These are phyloP conservation scores for Spea multiplicata DNA, from an alignment of 2,113 vertebrate species.

Conservation along the genomic window DNA sequence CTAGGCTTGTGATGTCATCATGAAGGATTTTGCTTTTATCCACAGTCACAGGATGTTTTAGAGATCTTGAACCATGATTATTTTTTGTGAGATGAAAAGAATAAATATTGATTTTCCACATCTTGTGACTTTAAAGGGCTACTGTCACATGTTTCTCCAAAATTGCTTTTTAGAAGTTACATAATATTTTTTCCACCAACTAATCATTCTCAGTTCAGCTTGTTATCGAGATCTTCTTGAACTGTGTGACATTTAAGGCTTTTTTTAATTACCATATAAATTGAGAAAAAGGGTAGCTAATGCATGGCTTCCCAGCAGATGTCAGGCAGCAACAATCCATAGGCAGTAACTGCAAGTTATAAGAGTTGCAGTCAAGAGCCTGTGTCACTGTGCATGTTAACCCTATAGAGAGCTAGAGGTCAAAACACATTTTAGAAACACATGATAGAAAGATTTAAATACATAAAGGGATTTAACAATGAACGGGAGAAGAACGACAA, in stretches of 20 bases:
- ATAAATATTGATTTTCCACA: conserved; percentile 16
- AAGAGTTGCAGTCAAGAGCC: too few relatives aligned
- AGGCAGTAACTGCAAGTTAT: too few relatives aligned
- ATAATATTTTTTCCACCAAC: conserved; percentile 57
- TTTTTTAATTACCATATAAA: neutral
- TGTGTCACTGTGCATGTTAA: too few relatives aligned
- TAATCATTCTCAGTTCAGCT: conserved; percentile 57
- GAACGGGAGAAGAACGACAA: too few relatives aligned
- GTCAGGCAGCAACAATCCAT: too few relatives aligned
- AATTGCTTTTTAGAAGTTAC: neutral
- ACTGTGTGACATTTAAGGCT: neutral
- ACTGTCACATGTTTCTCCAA: neutral
- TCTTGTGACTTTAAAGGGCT: conserved; percentile 12
- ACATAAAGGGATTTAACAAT: too few relatives aligned
- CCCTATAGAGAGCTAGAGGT: too few relatives aligned
- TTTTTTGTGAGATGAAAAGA: conserved; percentile 21
- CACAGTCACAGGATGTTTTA: conserved; percentile 48
- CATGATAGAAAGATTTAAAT: too few relatives aligned
- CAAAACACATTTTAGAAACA: too few relatives aligned
- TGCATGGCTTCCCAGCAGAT: too few relatives aligned
- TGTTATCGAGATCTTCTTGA: neutral
- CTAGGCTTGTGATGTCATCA: conserved; percentile 45
- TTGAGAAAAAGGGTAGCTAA: too few relatives aligned
- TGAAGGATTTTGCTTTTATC: conserved; percentile 39
- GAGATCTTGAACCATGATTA: conserved; percentile 47